Percentiles rank a stretch among this genome's conserved stretches.
phyloP scores from a whole-genome alignment of 2,113 vertebrate genomes.

The Mandrillus leucophaeus region DNA sequence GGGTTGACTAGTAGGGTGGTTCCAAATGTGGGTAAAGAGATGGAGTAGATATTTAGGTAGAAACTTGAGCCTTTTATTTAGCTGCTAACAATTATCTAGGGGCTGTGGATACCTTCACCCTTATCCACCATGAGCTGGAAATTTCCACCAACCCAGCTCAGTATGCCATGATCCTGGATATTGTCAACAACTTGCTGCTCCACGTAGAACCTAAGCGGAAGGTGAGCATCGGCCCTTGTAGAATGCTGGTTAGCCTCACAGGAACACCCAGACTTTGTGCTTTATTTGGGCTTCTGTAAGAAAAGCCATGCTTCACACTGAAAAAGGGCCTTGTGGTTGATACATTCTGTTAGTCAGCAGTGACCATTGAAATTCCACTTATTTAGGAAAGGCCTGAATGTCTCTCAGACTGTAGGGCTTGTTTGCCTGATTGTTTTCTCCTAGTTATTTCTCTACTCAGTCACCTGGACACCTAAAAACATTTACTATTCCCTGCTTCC shows the following conservation, averaged over 20 bases:
- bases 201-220: conserved; percentile 98
- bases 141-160: conserved; percentile 98
- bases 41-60: background rate
- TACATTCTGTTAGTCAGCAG: background rate
- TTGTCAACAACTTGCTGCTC: conserved; percentile 97
- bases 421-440: background rate
- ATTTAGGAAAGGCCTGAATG: background rate
- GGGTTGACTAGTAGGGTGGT: conserved; percentile 28
- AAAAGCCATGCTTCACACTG: background rate
- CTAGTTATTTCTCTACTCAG: background rate
- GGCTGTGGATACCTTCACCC: conserved; percentile 97
- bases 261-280: background rate
- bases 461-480: background rate
- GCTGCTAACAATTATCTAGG: conserved; percentile 83
- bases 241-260: background rate
- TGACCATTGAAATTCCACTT: background rate
- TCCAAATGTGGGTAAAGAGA: conserved; percentile 25
- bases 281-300: background rate
- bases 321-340: background rate
- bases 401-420: background rate
- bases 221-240: conserved; percentile 77
- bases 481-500: conserved; percentile 2
- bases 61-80: conserved; percentile 50
- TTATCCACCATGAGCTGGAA: conserved; percentile 98
- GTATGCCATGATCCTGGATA: conserved; percentile 99